Percentiles rank a stretch among this genome's conserved stretches.
Evolutionary conservation across 2,888 invertebrate genomes (phyloP).

Genomic region (Calameuta idolon): DNA sequence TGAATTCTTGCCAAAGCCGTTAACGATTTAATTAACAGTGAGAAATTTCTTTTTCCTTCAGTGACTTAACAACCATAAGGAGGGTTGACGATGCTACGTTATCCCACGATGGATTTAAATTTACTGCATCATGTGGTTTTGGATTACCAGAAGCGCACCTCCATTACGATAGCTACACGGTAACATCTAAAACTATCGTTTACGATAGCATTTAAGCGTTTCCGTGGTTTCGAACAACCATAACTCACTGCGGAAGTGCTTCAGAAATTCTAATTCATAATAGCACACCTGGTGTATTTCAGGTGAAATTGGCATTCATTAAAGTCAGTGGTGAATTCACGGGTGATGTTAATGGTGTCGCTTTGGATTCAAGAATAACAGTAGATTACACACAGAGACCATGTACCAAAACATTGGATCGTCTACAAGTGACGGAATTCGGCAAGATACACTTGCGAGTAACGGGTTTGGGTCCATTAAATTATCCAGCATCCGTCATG

Average conservation of each 20-base stretch:
- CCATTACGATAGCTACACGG: slow-evolving; percentile 37
- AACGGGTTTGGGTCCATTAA: slow-evolving; percentile 38
- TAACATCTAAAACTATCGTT: slow-evolving; percentile 20
- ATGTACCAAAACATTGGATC: slow-evolving; percentile 30
- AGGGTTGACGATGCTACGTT: slow-evolving; percentile 34
- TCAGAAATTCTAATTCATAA: neutral
- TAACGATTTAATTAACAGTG: neutral
- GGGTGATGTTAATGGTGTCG: slow-evolving; percentile 31
- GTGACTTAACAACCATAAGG: slow-evolving; percentile 39
- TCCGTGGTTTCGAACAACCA: neutral
- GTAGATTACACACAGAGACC: slow-evolving; percentile 36
- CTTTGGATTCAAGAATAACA: slow-evolving; percentile 24
- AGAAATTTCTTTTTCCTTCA: slow-evolving; percentile 21
- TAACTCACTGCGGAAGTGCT: neutral
- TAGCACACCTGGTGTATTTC: neutral
- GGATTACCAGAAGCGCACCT: slow-evolving; percentile 33
- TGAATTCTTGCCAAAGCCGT: neutral
- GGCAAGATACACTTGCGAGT: slow-evolving; percentile 34
- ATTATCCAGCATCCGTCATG: slow-evolving; percentile 32
- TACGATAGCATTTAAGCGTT: neutral
- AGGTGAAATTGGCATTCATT: slow-evolving; percentile 30
- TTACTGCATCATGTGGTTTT: slow-evolving; percentile 35
- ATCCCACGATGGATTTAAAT: slow-evolving; percentile 29
- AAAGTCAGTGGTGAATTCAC: slow-evolving; percentile 32
- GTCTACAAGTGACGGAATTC: slow-evolving; percentile 32